Evolutionary conservation across 92 coral and sea anemone genomes (phyloP).

Genomic region (Palythoa heliodiscus): DNA sequence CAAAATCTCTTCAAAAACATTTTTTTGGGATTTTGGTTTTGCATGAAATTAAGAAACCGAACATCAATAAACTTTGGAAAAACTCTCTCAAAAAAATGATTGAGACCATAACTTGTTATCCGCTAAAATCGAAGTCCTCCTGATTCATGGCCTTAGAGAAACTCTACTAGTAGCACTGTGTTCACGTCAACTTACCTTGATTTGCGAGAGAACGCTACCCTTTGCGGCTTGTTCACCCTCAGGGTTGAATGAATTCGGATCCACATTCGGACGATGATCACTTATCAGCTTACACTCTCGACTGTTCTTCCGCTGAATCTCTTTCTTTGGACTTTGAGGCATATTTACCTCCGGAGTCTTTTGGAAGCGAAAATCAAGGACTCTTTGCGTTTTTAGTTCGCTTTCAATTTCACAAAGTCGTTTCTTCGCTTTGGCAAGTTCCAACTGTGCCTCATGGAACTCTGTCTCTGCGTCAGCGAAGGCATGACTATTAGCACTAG

Average conservation of each 20-base stretch:
- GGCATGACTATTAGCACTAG: conserved; percentile 71
- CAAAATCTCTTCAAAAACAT: no score
- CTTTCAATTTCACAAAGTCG: conserved; percentile 88
- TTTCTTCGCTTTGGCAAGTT: conserved; percentile 86
- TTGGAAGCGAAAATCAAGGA: conserved; percentile 66
- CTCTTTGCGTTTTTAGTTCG: conserved; percentile 77
- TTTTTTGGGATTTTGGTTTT: no score
- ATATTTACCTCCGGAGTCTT: conserved; percentile 49
- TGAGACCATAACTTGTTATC: no score
- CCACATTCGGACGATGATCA: conserved; percentile 50
- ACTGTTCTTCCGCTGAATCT: conserved; percentile 47
- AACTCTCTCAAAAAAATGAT: no score
- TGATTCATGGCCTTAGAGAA: no score
- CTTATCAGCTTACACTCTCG: conserved; percentile 55
- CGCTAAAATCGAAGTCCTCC: no score
- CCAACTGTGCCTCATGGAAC: conserved; percentile 84
- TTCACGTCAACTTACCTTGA: conserved; percentile 61
- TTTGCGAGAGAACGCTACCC: conserved; percentile 80
- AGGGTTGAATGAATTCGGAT: conserved; percentile 51
- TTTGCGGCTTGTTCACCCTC: conserved; percentile 54
- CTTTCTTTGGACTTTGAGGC: conserved; percentile 37
- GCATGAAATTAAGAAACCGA: no score
- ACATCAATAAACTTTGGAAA: no score
- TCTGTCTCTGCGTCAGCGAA: conserved; percentile 87
- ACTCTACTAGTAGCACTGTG: no score